These are phyloP conservation scores for Cephus rjabovi DNA, from an alignment of 2,888 invertebrate genomes.

Conservation along the genomic window DNA sequence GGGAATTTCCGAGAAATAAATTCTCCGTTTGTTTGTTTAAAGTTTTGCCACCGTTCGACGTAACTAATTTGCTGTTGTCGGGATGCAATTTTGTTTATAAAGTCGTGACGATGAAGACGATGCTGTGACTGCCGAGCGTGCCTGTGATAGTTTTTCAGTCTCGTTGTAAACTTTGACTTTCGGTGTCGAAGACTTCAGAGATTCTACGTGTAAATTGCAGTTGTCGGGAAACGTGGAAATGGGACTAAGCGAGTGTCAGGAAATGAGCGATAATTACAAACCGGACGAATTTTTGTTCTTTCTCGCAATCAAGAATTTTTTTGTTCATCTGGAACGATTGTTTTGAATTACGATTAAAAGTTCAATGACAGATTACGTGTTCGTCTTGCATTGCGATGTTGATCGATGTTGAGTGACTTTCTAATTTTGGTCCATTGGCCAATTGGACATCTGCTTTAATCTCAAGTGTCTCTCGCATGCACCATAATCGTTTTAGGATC, in stretches of 20 bases:
- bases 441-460: neutral
- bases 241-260: no score
- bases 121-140: neutral
- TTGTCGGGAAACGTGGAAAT: neutral
- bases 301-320: neutral
- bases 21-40: neutral
- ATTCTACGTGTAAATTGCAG: neutral
- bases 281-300: no score
- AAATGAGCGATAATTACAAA: no score
- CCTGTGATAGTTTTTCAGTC: neutral
- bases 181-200: neutral
- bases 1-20: neutral
- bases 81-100: neutral
- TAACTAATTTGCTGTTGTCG: no score
- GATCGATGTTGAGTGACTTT: neutral
- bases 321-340: neutral
- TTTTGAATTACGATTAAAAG: neutral
- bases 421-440: neutral
- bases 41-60: no score
- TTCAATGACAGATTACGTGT: neutral
- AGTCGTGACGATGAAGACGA: neutral
- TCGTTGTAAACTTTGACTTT: neutral
- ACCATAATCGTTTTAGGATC: neutral
- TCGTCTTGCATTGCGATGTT: neutral
- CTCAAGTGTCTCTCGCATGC: neutral